Evolutionary conservation across 2,113 vertebrate species (phyloP).

Genomic region (Odobenus rosmarus): DNA sequence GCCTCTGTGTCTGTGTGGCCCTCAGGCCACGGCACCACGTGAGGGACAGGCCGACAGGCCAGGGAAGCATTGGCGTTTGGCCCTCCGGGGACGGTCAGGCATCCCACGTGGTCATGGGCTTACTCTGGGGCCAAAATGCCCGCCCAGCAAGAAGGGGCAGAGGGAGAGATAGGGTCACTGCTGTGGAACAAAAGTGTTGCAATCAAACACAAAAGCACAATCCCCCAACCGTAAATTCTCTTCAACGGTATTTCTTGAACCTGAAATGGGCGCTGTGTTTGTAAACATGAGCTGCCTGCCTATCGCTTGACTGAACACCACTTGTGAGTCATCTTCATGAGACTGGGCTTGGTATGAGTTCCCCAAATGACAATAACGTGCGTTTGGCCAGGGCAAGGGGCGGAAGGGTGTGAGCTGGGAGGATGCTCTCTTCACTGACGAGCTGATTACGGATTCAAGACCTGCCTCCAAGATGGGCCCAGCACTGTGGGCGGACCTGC

Average conservation of each 20-base stretch:
- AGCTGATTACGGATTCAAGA: not conserved
- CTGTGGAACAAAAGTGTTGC: accelerated
- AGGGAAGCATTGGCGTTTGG: accelerated
- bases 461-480: not conserved
- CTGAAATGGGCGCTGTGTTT: not conserved
- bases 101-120: not conserved
- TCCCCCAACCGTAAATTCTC: accelerated
- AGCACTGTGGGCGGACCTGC: accelerated
- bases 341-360: accelerated
- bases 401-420: not conserved
- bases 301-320: no score
- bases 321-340: not conserved
- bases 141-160: not conserved
- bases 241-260: not conserved
- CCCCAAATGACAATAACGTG: accelerated
- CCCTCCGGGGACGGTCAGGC: accelerated
- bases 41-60: not conserved
- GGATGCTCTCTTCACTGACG: accelerated
- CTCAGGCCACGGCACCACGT: accelerated
- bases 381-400: accelerated
- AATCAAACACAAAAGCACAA: accelerated
- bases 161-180: not conserved
- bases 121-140: not conserved
- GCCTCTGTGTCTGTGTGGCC: accelerated
- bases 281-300: not conserved